These are phyloP conservation scores for Hypotaenidia philippensis DNA, from an alignment of 2,797 vertebrate species.

Conservation along the genomic window DNA sequence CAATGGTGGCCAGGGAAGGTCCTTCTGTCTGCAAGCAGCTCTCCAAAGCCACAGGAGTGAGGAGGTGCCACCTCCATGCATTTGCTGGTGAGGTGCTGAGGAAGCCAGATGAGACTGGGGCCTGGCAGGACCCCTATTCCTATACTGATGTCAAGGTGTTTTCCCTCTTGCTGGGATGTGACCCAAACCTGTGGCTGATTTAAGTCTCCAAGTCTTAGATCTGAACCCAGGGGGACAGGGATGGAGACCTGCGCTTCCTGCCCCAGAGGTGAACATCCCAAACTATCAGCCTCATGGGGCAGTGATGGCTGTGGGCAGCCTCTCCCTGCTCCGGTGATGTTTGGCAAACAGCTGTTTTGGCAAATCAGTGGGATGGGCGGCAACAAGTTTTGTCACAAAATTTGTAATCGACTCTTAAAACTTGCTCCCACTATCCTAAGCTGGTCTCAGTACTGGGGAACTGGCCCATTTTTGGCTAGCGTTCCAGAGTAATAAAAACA, in stretches of 20 bases:
- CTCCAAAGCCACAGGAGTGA: background rate
- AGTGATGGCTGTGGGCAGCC: background rate
- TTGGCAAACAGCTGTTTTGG: background rate
- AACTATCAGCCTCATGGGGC: background rate
- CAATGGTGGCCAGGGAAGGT: background rate
- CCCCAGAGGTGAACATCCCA: background rate
- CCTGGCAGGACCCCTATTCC: background rate
- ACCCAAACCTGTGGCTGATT: background rate
- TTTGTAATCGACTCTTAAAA: background rate
- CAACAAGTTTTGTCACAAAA: background rate
- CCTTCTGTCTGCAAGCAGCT: background rate
- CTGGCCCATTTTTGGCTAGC: fast-evolving
- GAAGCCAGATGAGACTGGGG: background rate
- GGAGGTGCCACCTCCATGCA: fast-evolving
- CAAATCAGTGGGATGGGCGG: background rate
- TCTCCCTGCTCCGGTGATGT: fast-evolving
- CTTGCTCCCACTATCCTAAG: background rate
- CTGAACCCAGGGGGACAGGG: background rate
- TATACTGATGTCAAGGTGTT: background rate
- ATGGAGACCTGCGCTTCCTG: background rate
- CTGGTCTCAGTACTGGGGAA: background rate
- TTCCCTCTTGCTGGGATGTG: background rate
- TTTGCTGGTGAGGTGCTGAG: background rate
- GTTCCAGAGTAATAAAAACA: background rate
- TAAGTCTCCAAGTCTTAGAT: background rate